These are phyloP conservation scores for Drosophila mauritiana DNA, from an alignment of 1,140 invertebrate species.

Conservation along the genomic window DNA sequence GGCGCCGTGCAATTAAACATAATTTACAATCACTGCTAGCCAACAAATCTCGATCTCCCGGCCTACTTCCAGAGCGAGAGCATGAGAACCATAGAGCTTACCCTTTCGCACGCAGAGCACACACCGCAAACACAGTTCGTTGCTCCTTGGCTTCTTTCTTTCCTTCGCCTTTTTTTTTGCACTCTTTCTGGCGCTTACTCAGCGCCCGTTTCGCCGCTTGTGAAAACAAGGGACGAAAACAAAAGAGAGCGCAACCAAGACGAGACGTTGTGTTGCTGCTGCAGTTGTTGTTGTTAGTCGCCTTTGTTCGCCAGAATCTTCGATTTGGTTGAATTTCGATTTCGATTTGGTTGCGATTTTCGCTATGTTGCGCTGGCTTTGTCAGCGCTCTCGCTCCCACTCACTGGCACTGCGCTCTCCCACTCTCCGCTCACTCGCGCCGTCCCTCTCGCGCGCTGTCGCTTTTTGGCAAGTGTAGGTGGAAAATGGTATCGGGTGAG, in stretches of 20 bases:
- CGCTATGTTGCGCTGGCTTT: conserved; percentile 65
- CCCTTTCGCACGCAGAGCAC: conserved; percentile 69
- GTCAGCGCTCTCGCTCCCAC: conserved; percentile 44
- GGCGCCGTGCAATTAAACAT: neutral
- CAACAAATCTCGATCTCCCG: conserved; percentile 8
- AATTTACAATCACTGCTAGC: neutral
- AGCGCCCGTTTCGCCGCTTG: conserved; percentile 51
- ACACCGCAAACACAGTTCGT: conserved; percentile 76
- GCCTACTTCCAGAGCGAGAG: conserved; percentile 2
- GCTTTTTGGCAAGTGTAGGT: conserved; percentile 77
- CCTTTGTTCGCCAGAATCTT: conserved; percentile 30
- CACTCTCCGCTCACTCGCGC: conserved; percentile 54
- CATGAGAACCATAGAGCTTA: conserved; percentile 60
- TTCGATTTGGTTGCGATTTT: conserved; percentile 38
- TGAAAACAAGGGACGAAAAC: conserved; percentile 29
- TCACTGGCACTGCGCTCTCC: conserved; percentile 44
- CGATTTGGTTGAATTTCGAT: conserved; percentile 32
- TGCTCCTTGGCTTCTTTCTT: conserved; percentile 81
- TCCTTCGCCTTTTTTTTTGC: conserved; percentile 71
- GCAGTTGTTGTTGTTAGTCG: conserved; percentile 33
- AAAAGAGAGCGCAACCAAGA: conserved; percentile 51
- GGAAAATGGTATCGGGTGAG: conserved; percentile 59
- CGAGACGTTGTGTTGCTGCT: conserved; percentile 22
- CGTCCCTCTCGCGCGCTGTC: conserved; percentile 47
- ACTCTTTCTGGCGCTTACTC: conserved; percentile 73